A percentile compares a stretch with the other conserved stretches of the same genome.
phyloP scores from a whole-genome alignment of 2,888 invertebrate genomes.

The Meteorus colon region DNA sequence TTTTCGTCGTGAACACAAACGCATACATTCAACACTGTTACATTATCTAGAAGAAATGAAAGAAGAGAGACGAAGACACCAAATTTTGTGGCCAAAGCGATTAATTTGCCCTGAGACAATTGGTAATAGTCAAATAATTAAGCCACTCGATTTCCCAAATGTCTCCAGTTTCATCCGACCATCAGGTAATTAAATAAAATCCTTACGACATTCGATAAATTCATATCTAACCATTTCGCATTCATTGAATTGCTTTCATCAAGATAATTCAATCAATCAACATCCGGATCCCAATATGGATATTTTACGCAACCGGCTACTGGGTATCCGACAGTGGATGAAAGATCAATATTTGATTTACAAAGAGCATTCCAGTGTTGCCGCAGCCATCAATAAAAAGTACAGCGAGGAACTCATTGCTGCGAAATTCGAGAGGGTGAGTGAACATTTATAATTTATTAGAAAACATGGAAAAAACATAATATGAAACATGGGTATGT shows the following conservation, averaged over 20 bases:
- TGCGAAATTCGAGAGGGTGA: conserved; percentile 55
- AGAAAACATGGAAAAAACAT: background rate
- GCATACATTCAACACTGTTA: conserved; percentile 26
- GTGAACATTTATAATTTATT: background rate
- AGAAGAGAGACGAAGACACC: conserved; percentile 45
- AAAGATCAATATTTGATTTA: conserved; percentile 63
- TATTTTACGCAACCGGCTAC: conserved; percentile 53
- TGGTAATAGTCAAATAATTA: conserved; percentile 39
- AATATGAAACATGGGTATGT: too few relatives aligned
- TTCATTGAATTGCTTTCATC: background rate
- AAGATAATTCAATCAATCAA: background rate
- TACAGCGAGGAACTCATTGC: conserved; percentile 56
- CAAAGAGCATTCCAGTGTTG: conserved; percentile 59
- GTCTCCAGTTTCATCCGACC: conserved; percentile 54
- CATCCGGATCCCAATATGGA: conserved; percentile 31
- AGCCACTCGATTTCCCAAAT: conserved; percentile 61
- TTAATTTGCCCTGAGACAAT: conserved; percentile 40
- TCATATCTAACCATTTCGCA: background rate
- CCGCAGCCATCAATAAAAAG: conserved; percentile 58
- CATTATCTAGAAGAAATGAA: conserved; percentile 46
- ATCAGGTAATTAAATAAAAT: conserved; percentile 51
- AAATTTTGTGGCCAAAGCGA: conserved; percentile 39
- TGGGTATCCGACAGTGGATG: conserved; percentile 61
- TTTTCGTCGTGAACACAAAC: conserved; percentile 19
- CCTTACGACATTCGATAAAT: background rate